Percentiles rank a stretch among this genome's conserved stretches.
phyloP scores from a whole-genome alignment of 2,888 invertebrate genomes.

The Drosophila putrida region DNA sequence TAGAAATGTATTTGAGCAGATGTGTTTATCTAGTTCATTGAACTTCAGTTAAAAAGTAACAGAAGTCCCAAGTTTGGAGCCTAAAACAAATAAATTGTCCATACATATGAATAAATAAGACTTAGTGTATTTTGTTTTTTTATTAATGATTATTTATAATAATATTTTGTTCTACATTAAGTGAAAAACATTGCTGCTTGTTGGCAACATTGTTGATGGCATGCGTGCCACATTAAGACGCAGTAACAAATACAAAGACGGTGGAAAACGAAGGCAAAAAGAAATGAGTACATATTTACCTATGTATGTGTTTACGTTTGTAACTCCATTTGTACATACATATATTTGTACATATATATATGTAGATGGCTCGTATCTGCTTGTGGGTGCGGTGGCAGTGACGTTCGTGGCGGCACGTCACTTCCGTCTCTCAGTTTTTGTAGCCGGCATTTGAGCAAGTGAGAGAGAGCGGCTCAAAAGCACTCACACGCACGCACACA shows the following conservation, averaged over 20 bases:
- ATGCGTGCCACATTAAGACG: slow-evolving; percentile 34
- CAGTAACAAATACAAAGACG: slow-evolving; percentile 13
- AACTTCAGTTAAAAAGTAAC: slow-evolving; percentile 34
- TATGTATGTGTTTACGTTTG: slow-evolving; percentile 4
- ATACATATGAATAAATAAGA: not conserved
- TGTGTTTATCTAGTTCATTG: slow-evolving; percentile 64
- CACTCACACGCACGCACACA: slow-evolving; percentile 14
- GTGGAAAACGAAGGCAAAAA: slow-evolving; percentile 16
- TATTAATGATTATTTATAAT: not conserved
- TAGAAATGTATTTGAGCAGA: slow-evolving; percentile 62
- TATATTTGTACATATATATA: slow-evolving; percentile 16
- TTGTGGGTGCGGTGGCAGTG: slow-evolving; percentile 62
- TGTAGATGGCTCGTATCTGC: slow-evolving; percentile 13
- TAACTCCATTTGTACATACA: slow-evolving; percentile 10
- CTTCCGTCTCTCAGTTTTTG: slow-evolving; percentile 66
- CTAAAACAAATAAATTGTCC: not conserved
- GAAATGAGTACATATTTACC: not conserved
- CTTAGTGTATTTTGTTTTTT: too few species aligned
- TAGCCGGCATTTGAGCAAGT: slow-evolving; percentile 61
- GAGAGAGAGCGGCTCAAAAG: slow-evolving; percentile 38
- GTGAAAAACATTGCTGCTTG: slow-evolving; percentile 1
- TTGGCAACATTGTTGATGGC: slow-evolving; percentile 51
- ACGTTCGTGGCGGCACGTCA: slow-evolving; percentile 47
- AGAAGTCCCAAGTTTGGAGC: slow-evolving; percentile 26
- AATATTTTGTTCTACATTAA: not conserved